These are phyloP conservation scores for Trissolcus brochymenae DNA, from an alignment of 2,888 invertebrate genomes.

Conservation along the genomic window DNA sequence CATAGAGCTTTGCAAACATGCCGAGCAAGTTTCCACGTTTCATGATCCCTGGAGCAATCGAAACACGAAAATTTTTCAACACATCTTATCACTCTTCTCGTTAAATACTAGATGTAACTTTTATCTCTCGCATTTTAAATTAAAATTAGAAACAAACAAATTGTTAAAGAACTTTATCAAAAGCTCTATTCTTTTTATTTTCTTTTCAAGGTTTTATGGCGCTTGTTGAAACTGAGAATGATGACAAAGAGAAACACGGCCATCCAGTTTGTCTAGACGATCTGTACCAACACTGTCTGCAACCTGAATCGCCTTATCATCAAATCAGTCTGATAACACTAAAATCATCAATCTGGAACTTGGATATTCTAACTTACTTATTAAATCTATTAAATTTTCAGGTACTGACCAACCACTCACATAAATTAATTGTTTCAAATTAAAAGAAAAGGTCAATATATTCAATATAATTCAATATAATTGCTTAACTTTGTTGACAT, in stretches of 20 bases:
- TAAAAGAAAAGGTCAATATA: too few relatives aligned
- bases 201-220: conserved; percentile 66
- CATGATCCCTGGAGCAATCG: conserved; percentile 69
- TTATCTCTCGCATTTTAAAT: not conserved
- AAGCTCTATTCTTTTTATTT: not conserved
- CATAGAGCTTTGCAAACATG: conserved; percentile 64
- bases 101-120: conserved; percentile 70
- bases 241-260: conserved; percentile 63
- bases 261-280: conserved; percentile 66
- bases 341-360: conserved; percentile 69
- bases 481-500: too few relatives aligned
- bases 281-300: conserved; percentile 65
- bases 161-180: not conserved
- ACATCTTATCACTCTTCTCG: conserved; percentile 69
- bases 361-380: conserved; percentile 68
- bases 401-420: conserved; percentile 58
- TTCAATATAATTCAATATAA: too few relatives aligned
- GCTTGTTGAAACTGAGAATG: conserved; percentile 64
- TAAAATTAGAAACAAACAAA: not conserved
- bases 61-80: conserved; percentile 66
- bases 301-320: conserved; percentile 69
- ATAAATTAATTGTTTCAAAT: conserved; percentile 1
- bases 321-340: conserved; percentile 68
- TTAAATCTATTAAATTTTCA: conserved; percentile 66
- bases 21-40: conserved; percentile 68